A percentile compares a stretch with the other conserved stretches of the same genome.
These are phyloP conservation scores for Aradophagus sp. DNA, from an alignment of 1,140 invertebrate genomes.

Conservation along the genomic window DNA sequence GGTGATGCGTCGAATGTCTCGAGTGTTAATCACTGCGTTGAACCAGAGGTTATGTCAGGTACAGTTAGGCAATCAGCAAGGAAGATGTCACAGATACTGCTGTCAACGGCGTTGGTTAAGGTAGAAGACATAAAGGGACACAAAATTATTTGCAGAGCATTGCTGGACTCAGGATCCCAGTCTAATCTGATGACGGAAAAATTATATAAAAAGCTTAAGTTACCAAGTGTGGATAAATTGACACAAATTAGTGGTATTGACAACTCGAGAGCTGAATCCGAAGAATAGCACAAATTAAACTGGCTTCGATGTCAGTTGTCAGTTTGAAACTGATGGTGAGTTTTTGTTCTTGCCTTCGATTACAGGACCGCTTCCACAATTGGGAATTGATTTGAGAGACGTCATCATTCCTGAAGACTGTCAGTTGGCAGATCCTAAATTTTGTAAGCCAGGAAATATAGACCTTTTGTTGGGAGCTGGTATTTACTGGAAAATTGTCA, in stretches of 20 bases:
- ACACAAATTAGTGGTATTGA: slow-evolving; percentile 1
- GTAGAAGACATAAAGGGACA: slow-evolving; percentile 5
- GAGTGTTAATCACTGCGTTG: not conserved
- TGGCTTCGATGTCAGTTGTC: not conserved
- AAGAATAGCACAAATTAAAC: too few relatives aligned
- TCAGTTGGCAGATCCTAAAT: slow-evolving; percentile 12
- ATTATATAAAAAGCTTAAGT: not conserved
- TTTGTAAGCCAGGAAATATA: slow-evolving; percentile 4
- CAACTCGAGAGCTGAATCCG: not conserved
- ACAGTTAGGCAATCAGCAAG: not conserved
- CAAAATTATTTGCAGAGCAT: slow-evolving; percentile 4
- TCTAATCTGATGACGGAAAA: slow-evolving; percentile 12
- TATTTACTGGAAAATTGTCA: slow-evolving; percentile 8
- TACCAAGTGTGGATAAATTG: not conserved
- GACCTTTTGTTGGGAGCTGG: slow-evolving; percentile 18
- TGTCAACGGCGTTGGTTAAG: slow-evolving; percentile 17
- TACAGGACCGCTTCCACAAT: slow-evolving; percentile 5
- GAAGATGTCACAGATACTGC: not conserved
- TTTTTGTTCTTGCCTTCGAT: slow-evolving; percentile 13
- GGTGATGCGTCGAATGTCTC: not conserved
- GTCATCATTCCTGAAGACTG: slow-evolving; percentile 5
- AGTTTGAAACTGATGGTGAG: not conserved
- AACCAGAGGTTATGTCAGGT: not conserved
- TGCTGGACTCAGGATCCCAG: slow-evolving; percentile 22
- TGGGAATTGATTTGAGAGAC: not conserved